Evolutionary conservation across 2,797 vertebrate genomes (phyloP).

Genomic region (Monodelphis domestica): DNA sequence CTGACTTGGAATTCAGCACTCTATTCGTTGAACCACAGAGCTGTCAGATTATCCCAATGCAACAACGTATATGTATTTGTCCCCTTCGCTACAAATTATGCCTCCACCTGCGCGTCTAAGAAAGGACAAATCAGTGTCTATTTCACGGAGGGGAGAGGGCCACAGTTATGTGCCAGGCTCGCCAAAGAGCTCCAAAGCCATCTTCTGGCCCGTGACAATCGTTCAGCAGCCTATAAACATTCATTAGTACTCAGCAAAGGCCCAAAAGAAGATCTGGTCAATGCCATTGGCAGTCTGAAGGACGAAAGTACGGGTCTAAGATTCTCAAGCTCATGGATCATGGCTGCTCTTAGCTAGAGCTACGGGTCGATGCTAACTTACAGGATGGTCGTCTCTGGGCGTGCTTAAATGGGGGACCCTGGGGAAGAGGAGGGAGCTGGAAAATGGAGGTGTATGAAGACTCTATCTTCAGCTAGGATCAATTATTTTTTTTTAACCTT

Average conservation of each 20-base stretch:
- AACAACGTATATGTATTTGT: background rate
- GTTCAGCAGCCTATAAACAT: constrained; percentile 55
- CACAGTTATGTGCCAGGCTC: background rate
- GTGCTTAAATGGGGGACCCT: background rate
- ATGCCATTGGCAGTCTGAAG: background rate
- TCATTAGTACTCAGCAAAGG: constrained; percentile 12
- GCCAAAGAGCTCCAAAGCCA: constrained; percentile 28
- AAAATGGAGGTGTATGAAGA: background rate
- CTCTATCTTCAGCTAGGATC: background rate
- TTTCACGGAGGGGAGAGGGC: background rate
- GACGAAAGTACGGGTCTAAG: background rate
- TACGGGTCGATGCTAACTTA: background rate
- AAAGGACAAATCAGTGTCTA: background rate
- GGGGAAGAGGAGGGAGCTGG: background rate
- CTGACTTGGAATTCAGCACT: background rate
- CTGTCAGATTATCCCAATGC: background rate
- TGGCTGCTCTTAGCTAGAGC: background rate
- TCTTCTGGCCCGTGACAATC: constrained; percentile 20
- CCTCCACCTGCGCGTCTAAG: background rate
- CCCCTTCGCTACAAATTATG: background rate
- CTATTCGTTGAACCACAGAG: background rate
- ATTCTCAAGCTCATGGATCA: background rate
- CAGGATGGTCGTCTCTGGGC: background rate
- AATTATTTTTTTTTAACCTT: too few species aligned
- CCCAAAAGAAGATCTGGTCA: background rate